These are phyloP conservation scores for Amazona vittata DNA, from an alignment of 2,113 vertebrate species.

Conservation along the genomic window DNA sequence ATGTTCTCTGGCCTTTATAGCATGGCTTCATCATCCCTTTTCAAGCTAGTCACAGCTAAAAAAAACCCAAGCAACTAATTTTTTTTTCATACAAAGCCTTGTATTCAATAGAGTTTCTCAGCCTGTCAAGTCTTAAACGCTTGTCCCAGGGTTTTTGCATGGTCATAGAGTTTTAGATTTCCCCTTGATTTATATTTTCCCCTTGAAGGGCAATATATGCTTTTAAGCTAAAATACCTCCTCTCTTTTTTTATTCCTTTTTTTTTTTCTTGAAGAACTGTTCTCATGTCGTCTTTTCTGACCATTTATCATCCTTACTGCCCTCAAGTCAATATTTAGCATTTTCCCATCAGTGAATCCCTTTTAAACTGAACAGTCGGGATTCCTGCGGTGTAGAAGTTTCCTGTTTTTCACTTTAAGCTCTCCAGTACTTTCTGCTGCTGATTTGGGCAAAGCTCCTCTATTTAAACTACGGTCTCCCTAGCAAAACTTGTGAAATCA, in stretches of 20 bases:
- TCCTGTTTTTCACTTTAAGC: conserved; percentile 23
- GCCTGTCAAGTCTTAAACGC: neutral
- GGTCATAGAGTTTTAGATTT: neutral
- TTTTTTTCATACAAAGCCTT: neutral
- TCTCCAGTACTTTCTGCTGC: neutral
- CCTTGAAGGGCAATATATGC: neutral
- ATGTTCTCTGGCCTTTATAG: neutral
- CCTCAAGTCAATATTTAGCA: neutral
- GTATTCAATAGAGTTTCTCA: neutral
- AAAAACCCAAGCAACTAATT: neutral
- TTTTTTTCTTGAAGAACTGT: neutral
- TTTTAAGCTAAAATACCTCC: neutral
- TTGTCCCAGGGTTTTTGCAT: neutral
- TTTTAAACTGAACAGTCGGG: neutral
- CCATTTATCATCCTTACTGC: neutral
- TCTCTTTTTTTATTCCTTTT: neutral
- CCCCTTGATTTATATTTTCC: neutral
- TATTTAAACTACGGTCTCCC: neutral
- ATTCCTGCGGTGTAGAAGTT: conserved; percentile 38
- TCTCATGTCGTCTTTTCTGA: neutral
- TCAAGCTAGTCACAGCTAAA: neutral
- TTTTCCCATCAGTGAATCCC: neutral
- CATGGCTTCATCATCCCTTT: neutral
- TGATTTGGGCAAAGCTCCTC: neutral
- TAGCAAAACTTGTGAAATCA: neutral